Evolutionary conservation across 2,888 invertebrate genomes (phyloP), one percentile per base, ranked within the genome.

Genomic region (Reticulitermes lucifugus): DNA sequence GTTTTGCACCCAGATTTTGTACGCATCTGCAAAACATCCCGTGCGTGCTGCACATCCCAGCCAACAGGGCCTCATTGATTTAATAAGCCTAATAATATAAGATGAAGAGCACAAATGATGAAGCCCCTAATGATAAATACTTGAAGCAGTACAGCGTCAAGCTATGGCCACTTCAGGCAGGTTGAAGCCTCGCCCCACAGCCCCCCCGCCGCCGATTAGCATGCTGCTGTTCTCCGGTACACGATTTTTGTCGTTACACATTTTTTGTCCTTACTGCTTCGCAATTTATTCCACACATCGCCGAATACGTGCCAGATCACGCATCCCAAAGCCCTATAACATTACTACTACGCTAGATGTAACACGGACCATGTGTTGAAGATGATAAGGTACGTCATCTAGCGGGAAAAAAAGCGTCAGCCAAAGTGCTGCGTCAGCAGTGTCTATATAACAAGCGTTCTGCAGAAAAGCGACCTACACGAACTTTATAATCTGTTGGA

Each of bases 261-360:
- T 77, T 70, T 83, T 83, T 83, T 80, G 43, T 51, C 77, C 77
- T 77, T 77, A 43, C 77, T 46, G 77, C 43, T 9, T 51, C 55
- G 71, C 41, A 84, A 85, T 85, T 85, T 85, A 85, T 85, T 85
- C 82, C 51, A 79, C 71, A 55, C 83, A 55, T 75, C 35, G 83
- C 70, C 43, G 73, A 65, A 79, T 82, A 85, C 85, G 85, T 85
- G 85, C 85, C 85, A 55, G 83, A 85, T 85, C 85, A 85, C 85
- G 79, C 79, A 79, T 80, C 84, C 84, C 22, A 70, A 81, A 84
- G 80, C 84, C 80, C 81, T 81, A 70, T 81, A 70, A 70, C 70
- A 81, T 81, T 81, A 70, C 43, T 70, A 81, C 65, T 43, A 21
- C 60, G 10, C 35, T 29, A 35, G 60, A 25, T 80, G 59, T 41